These are phyloP conservation scores for Pogonocherus hispidulus DNA, from an alignment of 2,888 invertebrate species.

Conservation along the genomic window DNA sequence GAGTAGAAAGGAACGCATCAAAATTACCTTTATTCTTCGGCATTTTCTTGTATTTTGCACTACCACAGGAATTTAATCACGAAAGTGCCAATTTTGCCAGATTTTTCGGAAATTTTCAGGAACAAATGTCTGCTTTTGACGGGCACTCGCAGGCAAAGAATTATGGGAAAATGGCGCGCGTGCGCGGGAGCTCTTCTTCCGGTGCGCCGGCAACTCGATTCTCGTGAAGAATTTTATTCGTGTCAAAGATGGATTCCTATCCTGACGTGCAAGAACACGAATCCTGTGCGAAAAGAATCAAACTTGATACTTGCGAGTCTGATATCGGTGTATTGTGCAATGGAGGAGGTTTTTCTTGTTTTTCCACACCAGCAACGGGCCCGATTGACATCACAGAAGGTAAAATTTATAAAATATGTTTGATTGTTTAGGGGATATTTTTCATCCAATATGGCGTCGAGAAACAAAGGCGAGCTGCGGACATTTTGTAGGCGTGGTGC, in stretches of 20 bases:
- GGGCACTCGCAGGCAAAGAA: constrained; percentile 51
- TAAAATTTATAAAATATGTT: constrained; percentile 69
- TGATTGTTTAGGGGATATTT: constrained; percentile 65
- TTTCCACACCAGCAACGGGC: constrained; percentile 61
- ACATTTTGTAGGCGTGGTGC: constrained; percentile 69
- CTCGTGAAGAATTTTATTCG: constrained; percentile 62
- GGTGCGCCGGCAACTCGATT: constrained; percentile 56
- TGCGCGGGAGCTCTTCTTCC: constrained; percentile 57
- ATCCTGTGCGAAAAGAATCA: constrained; percentile 67
- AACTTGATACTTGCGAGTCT: constrained; percentile 64
- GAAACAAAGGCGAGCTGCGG: constrained; percentile 63
- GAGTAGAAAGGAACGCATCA: not conserved
- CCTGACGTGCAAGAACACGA: constrained; percentile 67
- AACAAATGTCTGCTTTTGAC: constrained; percentile 48
- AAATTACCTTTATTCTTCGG: constrained; percentile 75
- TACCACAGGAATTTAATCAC: constrained; percentile 43
- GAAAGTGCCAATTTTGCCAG: constrained; percentile 42
- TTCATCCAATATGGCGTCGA: constrained; percentile 67
- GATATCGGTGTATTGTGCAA: constrained; percentile 65
- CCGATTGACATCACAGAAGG: constrained; percentile 67
- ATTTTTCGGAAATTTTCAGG: constrained; percentile 38
- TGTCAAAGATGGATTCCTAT: constrained; percentile 69
- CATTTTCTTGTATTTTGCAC: constrained; percentile 64
- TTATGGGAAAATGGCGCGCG: constrained; percentile 48
- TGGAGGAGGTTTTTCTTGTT: constrained; percentile 63